Evolutionary conservation across 2,797 vertebrate species (phyloP), one percentile per base, ranked within the genome.

Genomic region (Chelonia mydas): DNA sequence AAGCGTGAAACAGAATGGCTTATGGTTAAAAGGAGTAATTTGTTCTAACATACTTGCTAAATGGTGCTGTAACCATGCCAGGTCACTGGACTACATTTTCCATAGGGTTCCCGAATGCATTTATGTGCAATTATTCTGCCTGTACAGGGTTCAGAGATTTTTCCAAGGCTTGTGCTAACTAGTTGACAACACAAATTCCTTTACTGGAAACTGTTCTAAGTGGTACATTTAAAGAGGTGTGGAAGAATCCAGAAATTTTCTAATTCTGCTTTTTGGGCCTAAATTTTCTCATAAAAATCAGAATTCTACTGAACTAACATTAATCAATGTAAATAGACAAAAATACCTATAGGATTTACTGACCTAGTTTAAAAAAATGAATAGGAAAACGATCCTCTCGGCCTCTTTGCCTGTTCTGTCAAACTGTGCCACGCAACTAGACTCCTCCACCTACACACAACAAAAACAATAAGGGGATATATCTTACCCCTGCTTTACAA

Each of bases 41-140:
- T 98, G 98, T 98, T 98, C 98, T 97, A 98, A 98, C 98, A 98
- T 98, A 98, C 95, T 98, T 98, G 98, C 97, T 98, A 98, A 98
- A 98, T 98, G 97, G 98, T 96, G 97, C 90, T 98, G 98, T 98
- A 98, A 98, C 96, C 91, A 90, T 94, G 97, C 98, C 98, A 98
- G 98, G 97, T 98, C 97, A 96, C 97, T 94, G 96, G 95, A 94
- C 96, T 97, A 83, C 95, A 97, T 98, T 98, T 98, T 97, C 98
- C 96, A 88, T 97, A 97, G 96, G 94, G 97, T 98, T 98, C 95
- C 96, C 23, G 11, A 96, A 94, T 96, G 86, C 96, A 94, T 98
- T 98, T 98, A 92, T 95, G 85, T 95, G 96, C 92, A 96, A 98
- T 98, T 98, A 98, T 97, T 97, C 90, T 89, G 78, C 84, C 55